A percentile compares a stretch with the other conserved stretches of the same genome.
phyloP scores from a whole-genome alignment of 2,888 invertebrate genomes.

The Ceriagrion tenellum region DNA sequence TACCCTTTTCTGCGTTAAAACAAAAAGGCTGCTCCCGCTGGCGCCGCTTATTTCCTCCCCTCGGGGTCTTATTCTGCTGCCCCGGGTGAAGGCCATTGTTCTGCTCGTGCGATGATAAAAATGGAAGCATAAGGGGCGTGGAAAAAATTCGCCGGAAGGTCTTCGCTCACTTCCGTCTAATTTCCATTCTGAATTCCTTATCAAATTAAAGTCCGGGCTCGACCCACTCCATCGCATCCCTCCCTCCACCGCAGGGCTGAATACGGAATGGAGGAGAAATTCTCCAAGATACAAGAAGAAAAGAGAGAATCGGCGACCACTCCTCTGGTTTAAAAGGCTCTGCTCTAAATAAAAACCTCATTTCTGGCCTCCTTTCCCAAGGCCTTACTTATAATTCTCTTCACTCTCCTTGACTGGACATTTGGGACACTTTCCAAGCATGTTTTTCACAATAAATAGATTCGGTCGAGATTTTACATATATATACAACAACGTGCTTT shows the following conservation, averaged over 20 bases:
- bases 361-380: background rate
- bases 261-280: background rate
- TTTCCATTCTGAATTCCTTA: conserved; percentile 28
- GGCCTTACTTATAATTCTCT: too few relatives aligned
- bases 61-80: background rate
- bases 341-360: background rate
- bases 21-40: background rate
- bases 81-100: background rate
- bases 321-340: background rate
- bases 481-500: too few relatives aligned
- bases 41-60: background rate
- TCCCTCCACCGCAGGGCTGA: background rate
- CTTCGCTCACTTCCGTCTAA: background rate
- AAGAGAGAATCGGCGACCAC: background rate
- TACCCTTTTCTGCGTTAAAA: background rate
- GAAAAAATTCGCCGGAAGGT: conserved; percentile 20
- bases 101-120: background rate
- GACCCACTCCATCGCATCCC: background rate
- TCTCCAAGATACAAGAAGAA: background rate
- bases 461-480: too few relatives aligned
- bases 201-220: background rate
- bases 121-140: background rate
- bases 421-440: too few relatives aligned
- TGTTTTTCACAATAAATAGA: too few relatives aligned
- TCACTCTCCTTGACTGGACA: too few relatives aligned